Base-by-base conservation (phyloP, 2,797 vertebrate genomes). In the Enteromius fasciolatus region DNA sequence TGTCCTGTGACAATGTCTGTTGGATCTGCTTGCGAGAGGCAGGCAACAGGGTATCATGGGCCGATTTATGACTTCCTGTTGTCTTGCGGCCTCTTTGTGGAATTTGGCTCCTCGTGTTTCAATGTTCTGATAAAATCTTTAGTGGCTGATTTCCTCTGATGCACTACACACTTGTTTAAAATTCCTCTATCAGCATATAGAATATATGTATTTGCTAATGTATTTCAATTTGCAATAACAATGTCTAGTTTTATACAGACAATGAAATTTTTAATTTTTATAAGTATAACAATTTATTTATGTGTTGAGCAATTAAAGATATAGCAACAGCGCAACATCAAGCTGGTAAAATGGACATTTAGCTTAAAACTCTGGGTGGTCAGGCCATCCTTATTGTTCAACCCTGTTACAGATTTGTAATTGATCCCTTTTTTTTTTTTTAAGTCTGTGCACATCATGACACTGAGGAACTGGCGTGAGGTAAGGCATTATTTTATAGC, bases 371-470 rank as follows among this genome's bases (percentile, higher is more conserved):
- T n/a, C n/a, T n/a, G n/a, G n/a, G n/a, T n/a, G n/a, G n/a, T n/a
- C n/a, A n/a, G n/a, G n/a, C n/a, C n/a, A n/a, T n/a, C n/a, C n/a
- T n/a, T n/a, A n/a, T n/a, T n/a, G n/a, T n/a, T n/a, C n/a, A n/a
- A n/a, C n/a, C n/a, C n/a, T n/a, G n/a, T n/a, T n/a, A n/a, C n/a
- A 44, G 15, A 20, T 28, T 48, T 70, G 20, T 66, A 23, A 25
- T 44, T 20, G 28, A 17, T 86, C 50, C 66, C 33, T 69, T 17
- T 61, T 1, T 72, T 15, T 83, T 4, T 87, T 87, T 84, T 90
- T 46, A 87, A 99, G 98, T 99, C 97, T 2, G 97, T 97, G 90
- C 97, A 99, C 48, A 94, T 97, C 63, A 95, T 99, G 96, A 94
- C 95, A 48, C 86, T 99, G 63, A 95, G 97, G 85, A 98, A 89